Base-by-base conservation (phyloP, 2,888 invertebrate species). In the Baronia brevicornis region DNA sequence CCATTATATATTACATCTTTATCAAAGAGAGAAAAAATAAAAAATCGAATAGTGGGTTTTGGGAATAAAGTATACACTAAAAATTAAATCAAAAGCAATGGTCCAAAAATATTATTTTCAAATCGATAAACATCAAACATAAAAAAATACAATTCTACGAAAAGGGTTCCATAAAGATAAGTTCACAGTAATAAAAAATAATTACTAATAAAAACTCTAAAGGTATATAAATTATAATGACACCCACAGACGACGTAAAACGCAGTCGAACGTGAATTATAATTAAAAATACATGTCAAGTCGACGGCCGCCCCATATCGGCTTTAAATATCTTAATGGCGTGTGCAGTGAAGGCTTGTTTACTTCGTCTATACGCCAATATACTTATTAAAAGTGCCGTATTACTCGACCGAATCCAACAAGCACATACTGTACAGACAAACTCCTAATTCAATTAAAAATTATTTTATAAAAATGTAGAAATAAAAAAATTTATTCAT, bases 271-370 rank as follows among this genome's bases (percentile, higher is more conserved):
- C 26, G 25, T 13, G 8, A 36, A 29, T 36, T 31, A 31, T 36
- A 36, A 36, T 36, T 31, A 36, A 60, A 62, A 60, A 44, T 54
- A 60, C 60, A 66, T 48, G 60, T 60, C 58, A 53, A 63, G 55
- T 54, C 34, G 25, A 53, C 54, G 48, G 53, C 50, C 38, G 53
- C 9, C 39, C 43, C 45, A 42, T 73, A 73, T 74, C 72, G 41
- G 52, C 44, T 45, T 46, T 43, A 57, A 60, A 65, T 67, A 74
- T 74, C 72, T 73, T 66, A 73, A 73, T 75, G 53, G 69, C 64
- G 61, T 64, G 70, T 60, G 64, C 67, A 60, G 61, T 65, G 59
- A 57, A 54, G 60, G 48, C 69, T 70, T 73, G 72, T 71, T 73
- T 72, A 60, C 65, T 57, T 35, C 56, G 54, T 48, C 51, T 52